These are phyloP conservation scores for Stenopsyche tienmushanensis DNA, from an alignment of 1,140 invertebrate genomes.

Conservation along the genomic window DNA sequence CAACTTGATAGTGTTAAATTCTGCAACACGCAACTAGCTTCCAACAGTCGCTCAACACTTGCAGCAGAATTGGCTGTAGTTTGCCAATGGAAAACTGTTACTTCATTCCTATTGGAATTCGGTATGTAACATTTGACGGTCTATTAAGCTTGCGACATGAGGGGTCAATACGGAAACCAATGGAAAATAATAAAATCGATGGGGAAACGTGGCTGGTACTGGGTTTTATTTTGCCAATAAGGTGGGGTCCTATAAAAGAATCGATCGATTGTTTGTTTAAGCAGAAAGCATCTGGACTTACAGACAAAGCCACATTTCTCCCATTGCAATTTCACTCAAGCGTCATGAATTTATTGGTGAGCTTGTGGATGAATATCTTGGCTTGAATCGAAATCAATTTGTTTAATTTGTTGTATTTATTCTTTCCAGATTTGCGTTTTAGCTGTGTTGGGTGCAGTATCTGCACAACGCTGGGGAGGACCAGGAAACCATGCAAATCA, in stretches of 20 bases:
- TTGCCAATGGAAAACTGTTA: constrained; percentile 13
- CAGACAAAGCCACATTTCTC: not conserved
- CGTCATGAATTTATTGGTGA: constrained; percentile 10
- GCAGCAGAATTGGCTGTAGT: not conserved
- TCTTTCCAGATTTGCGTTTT: constrained; percentile 46
- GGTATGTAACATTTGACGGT: constrained; percentile 28
- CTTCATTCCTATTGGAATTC: constrained; percentile 25
- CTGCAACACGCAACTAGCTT: constrained; percentile 9
- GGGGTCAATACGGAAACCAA: constrained; percentile 21
- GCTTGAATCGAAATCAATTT: not conserved
- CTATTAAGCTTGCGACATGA: constrained; percentile 28
- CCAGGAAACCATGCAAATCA: constrained; percentile 33
- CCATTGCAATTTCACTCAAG: too few species aligned
- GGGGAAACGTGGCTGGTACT: constrained; percentile 1
- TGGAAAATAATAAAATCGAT: constrained; percentile 18
- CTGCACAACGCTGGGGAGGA: constrained; percentile 45
- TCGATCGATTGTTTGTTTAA: constrained; percentile 1
- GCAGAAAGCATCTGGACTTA: not conserved
- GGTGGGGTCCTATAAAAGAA: constrained; percentile 28
- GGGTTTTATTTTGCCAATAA: constrained; percentile 2
- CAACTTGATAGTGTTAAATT: not conserved
- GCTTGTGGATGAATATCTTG: not conserved
- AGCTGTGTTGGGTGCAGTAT: constrained; percentile 44
- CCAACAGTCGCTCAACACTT: not conserved
- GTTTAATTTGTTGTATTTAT: not conserved